Evolutionary conservation across 2,113 vertebrate genomes (phyloP), one percentile per base, ranked within the genome.

Genomic region (Pipra filicauda): DNA sequence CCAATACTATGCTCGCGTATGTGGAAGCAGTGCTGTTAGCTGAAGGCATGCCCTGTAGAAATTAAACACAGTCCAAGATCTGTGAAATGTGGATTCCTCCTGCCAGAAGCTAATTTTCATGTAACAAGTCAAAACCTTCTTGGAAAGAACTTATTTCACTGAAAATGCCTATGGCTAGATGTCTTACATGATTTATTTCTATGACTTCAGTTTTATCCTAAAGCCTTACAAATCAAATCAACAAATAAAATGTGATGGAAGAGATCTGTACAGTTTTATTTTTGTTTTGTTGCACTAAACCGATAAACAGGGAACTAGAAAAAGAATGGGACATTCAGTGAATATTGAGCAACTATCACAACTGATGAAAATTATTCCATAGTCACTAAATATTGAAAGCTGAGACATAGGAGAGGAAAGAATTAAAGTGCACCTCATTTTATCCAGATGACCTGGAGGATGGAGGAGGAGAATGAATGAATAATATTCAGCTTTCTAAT

Each of bases 121-220:
- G 51, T 94, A 91, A 73, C 59, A 79, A 96, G 78, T 93, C 94
- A 97, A 96, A 95, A 89, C 43, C 80, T 93, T 95, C 84, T 89
- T 96, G 81, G 92, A 95, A 92, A 91, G 59, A 95, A 92, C 46
- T 79, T 92, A 79, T 37, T 96, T 89, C 52, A 28, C 84, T 73
- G 84, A 73, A 89, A 91, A 95, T 61, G 91, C 92, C 91, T 59
- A 70, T 74, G 71, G 94, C 82, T 85, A 85, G 52, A 59, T 92
- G 93, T 96, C 93, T 49, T 91, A 91, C 69, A 69, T 75, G 52
- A 94, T 93, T 95, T 93, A 96, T 83, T 96, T 94, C 83, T 65
- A 18, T 35, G 69, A 78, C 83, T 97, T 92, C 37, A 57, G 31
- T 81, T 94, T 93, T 94, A 87, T 91, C 83, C 85, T 89, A 61